Evolutionary conservation across 2,797 vertebrate genomes (phyloP).

Genomic region (Natrix natrix): DNA sequence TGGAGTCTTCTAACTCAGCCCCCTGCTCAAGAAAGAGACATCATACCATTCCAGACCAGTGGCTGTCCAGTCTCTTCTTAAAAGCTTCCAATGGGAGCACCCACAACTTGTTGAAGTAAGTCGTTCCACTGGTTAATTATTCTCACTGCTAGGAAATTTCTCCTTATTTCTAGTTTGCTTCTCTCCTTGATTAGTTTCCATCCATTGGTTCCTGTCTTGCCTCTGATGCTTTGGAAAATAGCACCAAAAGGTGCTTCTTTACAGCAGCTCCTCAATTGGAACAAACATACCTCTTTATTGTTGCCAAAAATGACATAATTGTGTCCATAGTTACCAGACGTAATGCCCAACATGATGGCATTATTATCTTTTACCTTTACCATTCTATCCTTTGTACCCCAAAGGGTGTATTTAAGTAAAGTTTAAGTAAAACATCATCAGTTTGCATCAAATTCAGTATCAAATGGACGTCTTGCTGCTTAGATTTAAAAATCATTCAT

Average conservation of each 20-base stretch:
- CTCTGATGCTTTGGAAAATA: background rate
- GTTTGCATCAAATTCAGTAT: conserved; percentile 42
- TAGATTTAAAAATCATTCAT: conserved; percentile 58
- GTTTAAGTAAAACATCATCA: conserved; percentile 49
- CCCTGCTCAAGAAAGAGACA: background rate
- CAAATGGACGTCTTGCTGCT: background rate
- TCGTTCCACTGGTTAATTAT: background rate
- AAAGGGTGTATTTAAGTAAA: conserved; percentile 46
- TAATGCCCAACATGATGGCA: conserved; percentile 39
- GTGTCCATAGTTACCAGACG: background rate
- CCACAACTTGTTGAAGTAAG: background rate
- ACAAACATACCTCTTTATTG: background rate
- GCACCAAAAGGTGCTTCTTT: background rate
- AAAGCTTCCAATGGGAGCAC: background rate
- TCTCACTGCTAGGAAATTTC: background rate
- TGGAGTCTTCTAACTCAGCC: background rate
- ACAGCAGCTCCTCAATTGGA: background rate
- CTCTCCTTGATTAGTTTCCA: background rate
- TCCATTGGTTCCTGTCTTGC: background rate
- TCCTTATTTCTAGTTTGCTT: background rate
- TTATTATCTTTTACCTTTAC: conserved; percentile 45
- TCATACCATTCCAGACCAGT: background rate
- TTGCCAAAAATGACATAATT: background rate
- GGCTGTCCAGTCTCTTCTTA: background rate
- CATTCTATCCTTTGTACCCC: conserved; percentile 24